Conservation (phyloP, 2,113 vertebrate genomes). For the Prinia subflava region DNA sequence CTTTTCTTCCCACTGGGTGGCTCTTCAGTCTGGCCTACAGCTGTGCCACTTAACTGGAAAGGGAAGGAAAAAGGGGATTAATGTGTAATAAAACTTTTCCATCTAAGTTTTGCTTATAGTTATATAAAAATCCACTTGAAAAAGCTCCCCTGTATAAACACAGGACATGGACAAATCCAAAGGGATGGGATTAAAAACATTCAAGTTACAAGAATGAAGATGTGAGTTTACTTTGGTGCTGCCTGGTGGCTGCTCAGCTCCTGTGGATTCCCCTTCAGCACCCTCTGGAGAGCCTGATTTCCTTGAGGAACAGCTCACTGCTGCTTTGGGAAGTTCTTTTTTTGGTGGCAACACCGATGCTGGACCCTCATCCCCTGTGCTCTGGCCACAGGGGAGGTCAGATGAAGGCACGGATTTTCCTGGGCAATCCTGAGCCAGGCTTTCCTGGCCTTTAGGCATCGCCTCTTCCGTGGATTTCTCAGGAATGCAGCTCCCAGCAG, state of each 20-base stretch:
- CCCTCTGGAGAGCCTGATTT: neutral
- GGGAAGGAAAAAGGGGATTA: neutral
- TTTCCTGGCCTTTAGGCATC: neutral
- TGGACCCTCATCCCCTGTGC: neutral
- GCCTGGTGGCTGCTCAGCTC: neutral
- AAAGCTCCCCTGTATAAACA: neutral
- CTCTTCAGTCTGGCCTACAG: conserved; percentile 25
- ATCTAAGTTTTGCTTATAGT: neutral
- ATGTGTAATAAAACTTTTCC: neutral
- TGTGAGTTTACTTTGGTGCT: neutral
- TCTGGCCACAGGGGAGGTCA: neutral
- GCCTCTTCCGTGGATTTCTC: neutral
- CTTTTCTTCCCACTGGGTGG: conserved; percentile 30
- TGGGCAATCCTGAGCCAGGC: neutral
- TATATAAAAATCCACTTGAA: neutral
- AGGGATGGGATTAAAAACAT: neutral
- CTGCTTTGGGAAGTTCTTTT: neutral
- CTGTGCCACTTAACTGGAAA: conserved; percentile 8
- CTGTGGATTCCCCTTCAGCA: neutral
- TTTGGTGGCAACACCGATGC: neutral
- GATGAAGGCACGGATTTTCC: neutral
- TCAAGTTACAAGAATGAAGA: neutral
- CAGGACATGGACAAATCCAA: neutral
- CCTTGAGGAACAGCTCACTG: neutral
- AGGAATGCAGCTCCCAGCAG: neutral